Base-by-base conservation (phyloP, 2,113 vertebrate species). In the Mastomys natalensis region DNA sequence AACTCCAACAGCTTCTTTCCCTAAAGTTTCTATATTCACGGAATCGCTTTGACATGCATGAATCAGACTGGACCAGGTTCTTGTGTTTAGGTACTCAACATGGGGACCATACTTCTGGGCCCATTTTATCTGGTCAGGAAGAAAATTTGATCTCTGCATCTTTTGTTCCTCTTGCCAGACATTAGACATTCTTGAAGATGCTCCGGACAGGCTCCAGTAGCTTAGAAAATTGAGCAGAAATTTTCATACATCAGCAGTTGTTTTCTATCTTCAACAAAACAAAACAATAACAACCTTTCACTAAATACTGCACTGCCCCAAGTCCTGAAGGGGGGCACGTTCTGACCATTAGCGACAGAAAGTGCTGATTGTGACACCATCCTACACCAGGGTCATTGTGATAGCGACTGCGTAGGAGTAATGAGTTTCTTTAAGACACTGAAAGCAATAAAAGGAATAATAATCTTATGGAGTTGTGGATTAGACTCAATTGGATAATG, bases 191-290 rank as follows among this genome's bases (percentile, higher is more conserved):
- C 10, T 24, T 89, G 37, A 91, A 90, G 40, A 80, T 34, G 51
- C n/a, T 45, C 34, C 5, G 58, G 22, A 29, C 24, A 84, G 34
- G 37, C 8, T 58, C 81, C 5, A 92, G 6, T 22, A 87, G 16
- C 24, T 93, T 93, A 80, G 89, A 88, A 92, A 95, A 82, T n/a
- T 74, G 15, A 95, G 9, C n/a, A 68, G 76, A 92, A 92, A 94
- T 43, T 24, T 87, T 92, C 7, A 68, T 43, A 19, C 4, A 60
- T 66, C 48, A 88, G 22, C 60, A 82, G 21, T 73, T 89, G 48
- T 87, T 86, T 88, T 9, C 24, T 3, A 12, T 37, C 21, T 22
- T 22, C 3, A 53, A 81, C 16, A 37, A 74, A 74, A 22, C 2
- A 48, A 29, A 74, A 74, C 3, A 73, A 40, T 2, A 64, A 66